A percentile compares a stretch with the other conserved stretches of the same genome.
phyloP scores from a whole-genome alignment of 2,113 vertebrate species.

The Gymnocephalus cernua region DNA sequence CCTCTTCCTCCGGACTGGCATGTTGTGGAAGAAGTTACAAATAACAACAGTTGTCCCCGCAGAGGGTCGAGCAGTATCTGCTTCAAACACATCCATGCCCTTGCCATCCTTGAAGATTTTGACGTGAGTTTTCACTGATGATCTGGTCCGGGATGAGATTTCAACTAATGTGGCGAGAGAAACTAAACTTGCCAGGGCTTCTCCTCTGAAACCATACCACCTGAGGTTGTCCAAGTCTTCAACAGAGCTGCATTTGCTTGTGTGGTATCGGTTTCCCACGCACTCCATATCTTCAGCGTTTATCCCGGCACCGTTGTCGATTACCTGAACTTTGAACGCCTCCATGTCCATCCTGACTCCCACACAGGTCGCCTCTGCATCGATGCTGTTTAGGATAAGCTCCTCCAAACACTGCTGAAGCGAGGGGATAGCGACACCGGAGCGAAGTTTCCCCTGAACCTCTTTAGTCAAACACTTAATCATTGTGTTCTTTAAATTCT shows the following conservation, averaged over 20 bases:
- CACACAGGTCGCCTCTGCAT: conserved; percentile 93
- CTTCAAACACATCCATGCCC: conserved; percentile 84
- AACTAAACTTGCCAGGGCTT: conserved; percentile 93
- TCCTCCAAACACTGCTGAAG: conserved; percentile 95
- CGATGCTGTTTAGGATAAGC: conserved; percentile 93
- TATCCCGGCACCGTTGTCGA: conserved; percentile 94
- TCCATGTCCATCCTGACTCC: conserved; percentile 91
- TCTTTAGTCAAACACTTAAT: conserved; percentile 89
- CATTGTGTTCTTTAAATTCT: conserved; percentile 75
- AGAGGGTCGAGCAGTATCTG: conserved; percentile 87
- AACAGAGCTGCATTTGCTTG: conserved; percentile 91
- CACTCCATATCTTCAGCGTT: conserved; percentile 85
- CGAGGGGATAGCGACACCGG: conserved; percentile 89
- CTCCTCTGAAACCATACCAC: conserved; percentile 94
- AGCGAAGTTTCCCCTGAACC: conserved; percentile 89
- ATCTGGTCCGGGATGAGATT: conserved; percentile 88
- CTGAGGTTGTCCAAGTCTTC: conserved; percentile 89
- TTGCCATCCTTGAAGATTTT: conserved; percentile 91
- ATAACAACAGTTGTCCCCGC: conserved; percentile 90
- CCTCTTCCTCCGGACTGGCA: conserved; percentile 92
- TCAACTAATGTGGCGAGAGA: conserved; percentile 89
- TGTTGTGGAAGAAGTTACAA: conserved; percentile 91
- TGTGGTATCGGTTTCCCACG: conserved; percentile 90
- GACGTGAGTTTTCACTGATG: conserved; percentile 87
- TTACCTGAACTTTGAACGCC: conserved; percentile 93